Base-by-base conservation (phyloP, 1,140 invertebrate species). In the Venustaconcha ellipsiformis region DNA sequence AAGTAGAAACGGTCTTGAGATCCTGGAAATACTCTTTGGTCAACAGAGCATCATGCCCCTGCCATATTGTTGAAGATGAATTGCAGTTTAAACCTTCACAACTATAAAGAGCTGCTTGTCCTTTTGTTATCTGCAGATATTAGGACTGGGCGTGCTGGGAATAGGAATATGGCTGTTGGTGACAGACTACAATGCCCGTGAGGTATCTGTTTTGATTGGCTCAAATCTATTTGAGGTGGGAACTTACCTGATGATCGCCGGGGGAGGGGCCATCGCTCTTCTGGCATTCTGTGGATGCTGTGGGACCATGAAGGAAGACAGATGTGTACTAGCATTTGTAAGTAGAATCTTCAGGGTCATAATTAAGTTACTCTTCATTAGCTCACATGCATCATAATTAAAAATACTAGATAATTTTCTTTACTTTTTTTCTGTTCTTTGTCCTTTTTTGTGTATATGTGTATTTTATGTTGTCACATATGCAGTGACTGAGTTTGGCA, bases 281-380 rank as follows among this genome's bases (percentile, higher is more conserved):
- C 78, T 88, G 18, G 87, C 87, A 6, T 88, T 88, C 77, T 88
- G 87, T 80, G 87, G 87, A 11, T 88, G 87, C 76, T 88, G 87
- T 71, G 87, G 87, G 8, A 88, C 87, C 15, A 88, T 88, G 82
- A 79, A 84, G 26, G 87, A 88, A 75, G 87, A 88, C 72, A 87
- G 77, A 82, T 88, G 85, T 81, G 86, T 88, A 20, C 78, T 88
- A 30, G 86, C 84, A 67, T 88, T 88, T 86, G 87, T 88, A 82
- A 87, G 87, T 87, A 59, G 59, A 30, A 13, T 30, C 13, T 67
- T 70, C 30, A 26, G 70, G 4, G 18, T 48, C 37, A 48, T 48
- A 48, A 48, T 11, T 11, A 48, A 11, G 37, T 6, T 48, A 48
- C 37, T 48, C 37, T 48, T 48, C 37, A 48, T 48, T 48, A 48